A percentile compares a stretch with the other conserved stretches of the same genome.
phyloP scores from a whole-genome alignment of 2,888 invertebrate species.

The Pycnomerus fuliginosus region DNA sequence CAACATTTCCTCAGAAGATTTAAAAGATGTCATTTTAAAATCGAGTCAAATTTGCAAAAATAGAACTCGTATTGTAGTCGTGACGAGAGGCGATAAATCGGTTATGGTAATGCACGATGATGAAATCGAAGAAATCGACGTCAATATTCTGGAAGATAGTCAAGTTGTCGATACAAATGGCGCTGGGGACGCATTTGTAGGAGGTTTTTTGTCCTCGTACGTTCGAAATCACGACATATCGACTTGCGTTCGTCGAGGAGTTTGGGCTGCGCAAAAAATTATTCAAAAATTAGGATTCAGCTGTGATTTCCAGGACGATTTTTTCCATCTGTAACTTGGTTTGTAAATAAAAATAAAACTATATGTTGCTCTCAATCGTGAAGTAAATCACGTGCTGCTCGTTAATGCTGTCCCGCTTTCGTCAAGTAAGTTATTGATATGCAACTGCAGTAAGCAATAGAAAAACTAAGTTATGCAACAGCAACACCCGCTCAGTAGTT shows the following conservation, averaged over 20 bases:
- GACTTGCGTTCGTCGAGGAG: slow-evolving; percentile 30
- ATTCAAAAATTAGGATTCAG: slow-evolving; percentile 30
- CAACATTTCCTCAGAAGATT: slow-evolving; percentile 5
- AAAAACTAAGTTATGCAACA: too few species aligned
- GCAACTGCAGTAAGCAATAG: too few species aligned
- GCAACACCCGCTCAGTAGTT: too few species aligned
- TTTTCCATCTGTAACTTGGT: too few species aligned
- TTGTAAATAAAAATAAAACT: too few species aligned
- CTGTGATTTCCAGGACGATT: slow-evolving; percentile 9
- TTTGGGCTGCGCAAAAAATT: slow-evolving; percentile 22
- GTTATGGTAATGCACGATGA: slow-evolving; percentile 20
- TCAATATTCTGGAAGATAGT: slow-evolving; percentile 16
- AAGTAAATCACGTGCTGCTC: too few species aligned
- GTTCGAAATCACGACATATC: slow-evolving; percentile 19
- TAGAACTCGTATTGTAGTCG: slow-evolving; percentile 20
- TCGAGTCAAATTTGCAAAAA: slow-evolving; percentile 1
- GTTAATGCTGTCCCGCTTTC: too few species aligned
- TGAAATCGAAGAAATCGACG: slow-evolving; percentile 15
- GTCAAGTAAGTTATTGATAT: too few species aligned
- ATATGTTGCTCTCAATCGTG: too few species aligned
- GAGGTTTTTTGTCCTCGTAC: slow-evolving; percentile 32
- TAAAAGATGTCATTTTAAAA: slow-evolving; percentile 2
- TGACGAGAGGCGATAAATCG: slow-evolving; percentile 33
- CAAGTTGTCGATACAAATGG: slow-evolving; percentile 34
- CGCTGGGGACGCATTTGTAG: slow-evolving; percentile 42